Conservation (phyloP, 2,888 invertebrate genomes). For the Yponomeuta malinellus region DNA sequence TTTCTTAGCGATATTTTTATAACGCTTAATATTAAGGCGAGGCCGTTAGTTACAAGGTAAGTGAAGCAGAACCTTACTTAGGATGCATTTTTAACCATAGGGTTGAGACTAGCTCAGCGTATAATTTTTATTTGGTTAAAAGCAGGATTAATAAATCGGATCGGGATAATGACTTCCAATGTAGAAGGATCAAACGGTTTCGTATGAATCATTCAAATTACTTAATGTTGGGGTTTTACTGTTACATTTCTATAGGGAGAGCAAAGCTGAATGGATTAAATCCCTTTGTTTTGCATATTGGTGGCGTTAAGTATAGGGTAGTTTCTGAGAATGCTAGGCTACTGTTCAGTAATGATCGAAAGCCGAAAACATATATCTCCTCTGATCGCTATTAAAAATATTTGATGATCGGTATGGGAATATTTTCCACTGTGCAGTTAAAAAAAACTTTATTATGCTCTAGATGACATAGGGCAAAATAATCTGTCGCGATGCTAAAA, state of each 20-base stretch:
- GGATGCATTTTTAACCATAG: conserved; percentile 55
- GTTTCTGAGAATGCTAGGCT: background rate
- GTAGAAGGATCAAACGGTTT: conserved; percentile 25
- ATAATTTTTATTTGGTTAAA: conserved; percentile 34
- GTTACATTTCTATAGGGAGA: background rate
- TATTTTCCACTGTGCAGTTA: no score
- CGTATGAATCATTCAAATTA: conserved; percentile 11
- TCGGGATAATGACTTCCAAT: conserved; percentile 27
- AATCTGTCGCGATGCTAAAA: no score
- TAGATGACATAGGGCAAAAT: no score
- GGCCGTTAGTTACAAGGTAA: conserved; percentile 44
- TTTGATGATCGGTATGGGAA: no score
- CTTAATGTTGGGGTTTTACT: background rate
- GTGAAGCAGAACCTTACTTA: conserved; percentile 46
- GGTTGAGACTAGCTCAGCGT: conserved; percentile 33
- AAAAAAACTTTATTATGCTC: no score
- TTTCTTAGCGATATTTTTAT: conserved; percentile 45
- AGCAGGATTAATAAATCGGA: background rate
- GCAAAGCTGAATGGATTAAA: background rate
- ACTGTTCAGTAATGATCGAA: conserved; percentile 1
- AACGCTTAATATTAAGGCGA: conserved; percentile 41
- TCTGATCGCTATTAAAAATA: no score
- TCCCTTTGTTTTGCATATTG: conserved; percentile 1
- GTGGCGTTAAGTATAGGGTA: background rate
- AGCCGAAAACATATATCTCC: background rate